Conservation (phyloP, 2,113 vertebrate species). For the Podiceps cristatus region DNA sequence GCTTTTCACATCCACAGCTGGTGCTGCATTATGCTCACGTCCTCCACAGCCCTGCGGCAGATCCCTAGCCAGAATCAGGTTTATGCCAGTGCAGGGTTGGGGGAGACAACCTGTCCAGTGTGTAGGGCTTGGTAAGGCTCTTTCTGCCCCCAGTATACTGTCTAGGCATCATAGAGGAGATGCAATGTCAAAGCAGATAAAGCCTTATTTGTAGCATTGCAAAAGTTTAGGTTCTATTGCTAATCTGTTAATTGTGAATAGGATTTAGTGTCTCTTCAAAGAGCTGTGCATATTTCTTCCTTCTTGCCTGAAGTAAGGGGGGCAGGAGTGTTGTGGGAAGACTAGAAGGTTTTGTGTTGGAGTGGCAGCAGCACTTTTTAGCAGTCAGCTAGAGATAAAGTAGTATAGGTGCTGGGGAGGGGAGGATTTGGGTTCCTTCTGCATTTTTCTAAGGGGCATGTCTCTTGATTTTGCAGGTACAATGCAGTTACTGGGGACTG, state of each 20-base stretch:
- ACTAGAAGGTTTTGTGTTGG: background rate
- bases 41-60: background rate
- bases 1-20: background rate
- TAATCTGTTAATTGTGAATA: background rate
- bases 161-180: background rate
- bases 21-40: background rate
- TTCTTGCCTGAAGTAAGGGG: background rate
- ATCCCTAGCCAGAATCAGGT: background rate
- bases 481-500: conserved; percentile 91
- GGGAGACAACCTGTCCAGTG: background rate
- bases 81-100: background rate
- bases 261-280: background rate
- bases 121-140: background rate
- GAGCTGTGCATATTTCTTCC: background rate
- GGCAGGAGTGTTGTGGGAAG: background rate
- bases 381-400: background rate
- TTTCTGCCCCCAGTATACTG: background rate
- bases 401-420: background rate
- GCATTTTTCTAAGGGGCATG: background rate
- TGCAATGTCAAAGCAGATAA: background rate
- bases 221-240: background rate
- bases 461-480: conserved; percentile 80
- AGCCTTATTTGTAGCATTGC: background rate
- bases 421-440: background rate
- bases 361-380: background rate